Evolutionary conservation across 2,797 vertebrate species (phyloP), one percentile per base, ranked within the genome.

Genomic region (Rhynchonycteris naso): DNA sequence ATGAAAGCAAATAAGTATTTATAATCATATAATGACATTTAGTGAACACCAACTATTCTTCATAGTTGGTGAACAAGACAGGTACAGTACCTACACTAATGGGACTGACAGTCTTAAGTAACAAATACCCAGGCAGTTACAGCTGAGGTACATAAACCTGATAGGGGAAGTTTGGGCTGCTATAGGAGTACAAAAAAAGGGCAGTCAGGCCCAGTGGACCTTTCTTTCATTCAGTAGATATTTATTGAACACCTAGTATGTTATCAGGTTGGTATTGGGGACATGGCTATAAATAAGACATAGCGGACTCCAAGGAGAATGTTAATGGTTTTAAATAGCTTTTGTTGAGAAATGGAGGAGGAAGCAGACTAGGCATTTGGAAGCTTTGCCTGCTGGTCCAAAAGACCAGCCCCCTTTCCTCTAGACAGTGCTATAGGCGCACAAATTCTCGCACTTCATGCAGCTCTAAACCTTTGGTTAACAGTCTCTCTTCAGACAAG

Each of bases 311-410:
- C 61, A 78, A n/a, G 24, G 30, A 87, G 47, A 79, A 28, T 33
- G 26, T 43, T 83, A 52, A 35, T 72, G 3, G 50, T 74, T 78
- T 69, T 52, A 80, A 68, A 56, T 76, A 12, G 71, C 38, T 90
- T 88, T 94, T 87, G 52, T 88, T n/a, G 90, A 47, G 71, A 35
- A 69, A 43, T 61, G 5, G 78, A 74, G n/a, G 66, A 88, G n/a
- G 71, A 68, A 43, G 18, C 18, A 43, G 26, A 80, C 7, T 47
- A 74, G 82, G 30, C 21, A 12, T 88, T 79, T 75, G 65, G 47
- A 66, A 68, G 65, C 43, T 63, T 21, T 50, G 8, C 68, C 58
- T 94, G 30, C 76, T 58, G 76, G 21, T 50, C 68, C 81, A 56
- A 33, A 78, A 59, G 65, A 72, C 52, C 33, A 76, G 61, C 21